Evolutionary conservation across 2,113 vertebrate species (phyloP), one percentile per base, ranked within the genome.

Genomic region (Phainopepla nitens): DNA sequence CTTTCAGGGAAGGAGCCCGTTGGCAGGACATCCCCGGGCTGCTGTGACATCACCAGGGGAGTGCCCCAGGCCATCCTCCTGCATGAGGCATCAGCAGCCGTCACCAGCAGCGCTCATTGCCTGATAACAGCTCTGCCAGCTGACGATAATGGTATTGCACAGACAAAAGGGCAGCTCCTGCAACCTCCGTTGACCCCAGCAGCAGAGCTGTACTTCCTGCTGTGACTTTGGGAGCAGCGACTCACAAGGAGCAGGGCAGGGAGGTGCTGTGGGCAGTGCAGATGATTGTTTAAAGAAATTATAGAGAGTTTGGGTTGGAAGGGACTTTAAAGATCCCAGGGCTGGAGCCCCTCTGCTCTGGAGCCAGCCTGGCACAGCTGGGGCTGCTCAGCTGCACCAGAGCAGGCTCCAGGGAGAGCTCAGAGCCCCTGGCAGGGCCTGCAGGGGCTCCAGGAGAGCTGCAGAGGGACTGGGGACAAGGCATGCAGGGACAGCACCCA

Each of bases 51-150:
- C 58, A 29, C 22, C 3, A 25, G 75, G 7, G 0, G 0, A 42
- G 36, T 4, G 15, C 72, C 51, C 36, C 9, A 0, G 64, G n/a
- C 2, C 2, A 29, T 58, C 35, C 70, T 62, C 11, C 13, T 11
- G 17, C 3, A 0, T n/a, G 64, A 77, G 76, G 36, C 62, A 13
- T 9, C n/a, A 24, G 17, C 14, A 0, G 22, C 8, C 1, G 1
- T 70, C 90, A 71, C 47, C 82, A 19, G 29, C 28, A 2, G 78
- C 17, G 1, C 45, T 81, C 65, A 1, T 25, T 28, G 24, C 1
- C 87, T 39, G 85, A 29, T 79, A 87, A 50, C 70, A 35, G 44
- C 45, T 50, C 62, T 69, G 45, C 45, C 79, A 28, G 31, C 4
- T 1, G 58, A 28, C 78, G 51, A 31, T 51, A 73, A 39, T 44